Conservation (phyloP, 2,797 vertebrate species). For the Fratercula arctica region DNA sequence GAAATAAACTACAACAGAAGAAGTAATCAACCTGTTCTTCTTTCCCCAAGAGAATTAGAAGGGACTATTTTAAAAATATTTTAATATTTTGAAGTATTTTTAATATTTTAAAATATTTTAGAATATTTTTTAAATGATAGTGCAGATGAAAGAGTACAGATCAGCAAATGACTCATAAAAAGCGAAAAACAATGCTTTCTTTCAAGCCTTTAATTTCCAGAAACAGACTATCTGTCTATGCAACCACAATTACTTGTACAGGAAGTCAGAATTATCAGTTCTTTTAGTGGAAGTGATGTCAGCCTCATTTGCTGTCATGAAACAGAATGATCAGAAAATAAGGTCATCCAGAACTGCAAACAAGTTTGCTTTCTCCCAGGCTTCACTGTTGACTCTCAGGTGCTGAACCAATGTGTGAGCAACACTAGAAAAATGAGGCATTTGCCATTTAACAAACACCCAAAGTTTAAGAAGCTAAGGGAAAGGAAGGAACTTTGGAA, state of each 20-base stretch:
- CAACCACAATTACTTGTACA: constrained; percentile 26
- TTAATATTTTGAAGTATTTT: background rate
- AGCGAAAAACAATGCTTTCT: background rate
- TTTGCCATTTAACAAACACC: background rate
- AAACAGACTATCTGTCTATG: background rate
- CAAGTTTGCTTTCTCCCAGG: constrained; percentile 53
- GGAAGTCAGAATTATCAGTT: constrained; percentile 4
- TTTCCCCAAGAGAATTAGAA: background rate
- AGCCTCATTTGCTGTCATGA: background rate
- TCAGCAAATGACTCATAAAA: background rate
- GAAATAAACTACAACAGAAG: background rate
- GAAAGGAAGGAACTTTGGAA: background rate
- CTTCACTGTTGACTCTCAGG: background rate
- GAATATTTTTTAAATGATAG: background rate
- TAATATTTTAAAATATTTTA: background rate
- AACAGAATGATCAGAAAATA: background rate
- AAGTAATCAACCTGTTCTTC: background rate
- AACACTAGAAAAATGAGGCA: constrained; percentile 10
- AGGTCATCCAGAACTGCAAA: constrained; percentile 39
- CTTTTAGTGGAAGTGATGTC: constrained; percentile 51
- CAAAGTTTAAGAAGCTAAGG: background rate
- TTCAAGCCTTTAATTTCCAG: constrained; percentile 24
- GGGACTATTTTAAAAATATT: background rate
- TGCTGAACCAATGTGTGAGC: constrained; percentile 18
- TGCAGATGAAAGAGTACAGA: background rate